These are phyloP conservation scores for Drosophila tanythrix DNA, from an alignment of 2,888 invertebrate species.

Conservation along the genomic window DNA sequence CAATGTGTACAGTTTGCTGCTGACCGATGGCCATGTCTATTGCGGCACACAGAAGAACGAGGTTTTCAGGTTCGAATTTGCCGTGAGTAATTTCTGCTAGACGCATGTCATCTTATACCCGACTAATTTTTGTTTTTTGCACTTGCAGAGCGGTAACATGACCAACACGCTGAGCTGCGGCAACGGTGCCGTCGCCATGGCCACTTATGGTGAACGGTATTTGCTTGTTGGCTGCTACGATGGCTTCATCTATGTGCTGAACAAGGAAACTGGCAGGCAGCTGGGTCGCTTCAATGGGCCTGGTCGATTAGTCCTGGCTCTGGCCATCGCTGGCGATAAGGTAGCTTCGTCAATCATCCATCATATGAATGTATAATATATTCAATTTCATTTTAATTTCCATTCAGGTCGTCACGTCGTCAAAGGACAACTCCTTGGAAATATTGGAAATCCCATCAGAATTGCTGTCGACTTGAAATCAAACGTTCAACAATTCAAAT, in stretches of 20 bases:
- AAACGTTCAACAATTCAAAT: conserved; percentile 4
- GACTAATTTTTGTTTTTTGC: not conserved
- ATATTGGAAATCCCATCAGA: conserved; percentile 87
- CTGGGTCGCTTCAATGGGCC: conserved; percentile 89
- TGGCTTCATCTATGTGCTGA: conserved; percentile 90
- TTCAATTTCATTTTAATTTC: not conserved
- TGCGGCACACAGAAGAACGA: conserved; percentile 91
- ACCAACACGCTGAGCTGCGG: conserved; percentile 87
- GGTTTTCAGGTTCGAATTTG: conserved; percentile 91
- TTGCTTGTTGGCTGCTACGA: conserved; percentile 91
- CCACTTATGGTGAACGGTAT: conserved; percentile 87
- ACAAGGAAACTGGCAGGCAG: conserved; percentile 85
- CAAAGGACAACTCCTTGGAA: conserved; percentile 88
- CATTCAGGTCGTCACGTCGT: conserved; percentile 88
- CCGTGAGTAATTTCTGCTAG: conserved; percentile 86
- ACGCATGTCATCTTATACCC: rapidly evolving
- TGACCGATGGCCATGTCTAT: conserved; percentile 89
- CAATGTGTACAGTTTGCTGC: conserved; percentile 90
- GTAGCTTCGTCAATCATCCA: conserved; percentile 80
- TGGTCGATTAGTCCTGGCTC: conserved; percentile 89
- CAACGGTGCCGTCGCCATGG: conserved; percentile 90
- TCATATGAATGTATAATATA: not conserved
- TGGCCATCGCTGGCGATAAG: conserved; percentile 88
- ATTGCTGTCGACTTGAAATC: conserved; percentile 29
- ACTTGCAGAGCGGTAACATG: conserved; percentile 88